Base-by-base conservation (phyloP, 2,113 vertebrate genomes). In the Tachysurus fulvidraco region DNA sequence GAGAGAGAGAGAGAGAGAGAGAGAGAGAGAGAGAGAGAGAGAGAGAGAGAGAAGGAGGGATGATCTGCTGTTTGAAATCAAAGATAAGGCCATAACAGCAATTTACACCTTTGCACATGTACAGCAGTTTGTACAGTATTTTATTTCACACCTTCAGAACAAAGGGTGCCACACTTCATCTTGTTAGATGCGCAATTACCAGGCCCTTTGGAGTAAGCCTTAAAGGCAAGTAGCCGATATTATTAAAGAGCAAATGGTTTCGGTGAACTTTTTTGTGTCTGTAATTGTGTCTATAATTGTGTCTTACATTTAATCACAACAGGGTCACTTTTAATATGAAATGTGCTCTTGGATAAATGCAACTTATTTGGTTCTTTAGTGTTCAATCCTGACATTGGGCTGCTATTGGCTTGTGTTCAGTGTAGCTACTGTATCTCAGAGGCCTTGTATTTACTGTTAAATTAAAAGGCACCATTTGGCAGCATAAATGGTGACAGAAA, bases 391-490 rank as follows among this genome's bases (percentile, higher is more conserved):
- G 50, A 83, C 50, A 52, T 13, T 52, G 23, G 44, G 16, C 46
- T 64, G 57, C 19, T 52, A 46, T 23, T 54, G 62, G 46, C 81
- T 83, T 3, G 21, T 69, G 46, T 23, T 54, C n/a, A 46, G 19
- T 5, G 17, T 13, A 11, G 60, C 25, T 65, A n/a, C n/a, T n/a
- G n/a, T n/a, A 46, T 50, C 64, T 44, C 81, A 83, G 60, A 52
- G 23, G 73, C 23, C 44, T 50, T 52, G 46, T 52, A 74, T 74
- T 46, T 74, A 41, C 41, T 74, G 36, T 73, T 73, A 73, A 73
- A 73, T 73, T 62, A 52, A 82, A 82, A 82, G 60, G 46, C 44
- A 62, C 46, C 81, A 64, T 65, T 83, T 83, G 64, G 81, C 60
- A 67, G 60, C 41, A 46, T 50, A 71, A 83, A 67, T 41, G 21